A percentile compares a stretch with the other conserved stretches of the same genome.
phyloP scores from a whole-genome alignment of 2,113 vertebrate genomes.

The Pteruthius melanotis region DNA sequence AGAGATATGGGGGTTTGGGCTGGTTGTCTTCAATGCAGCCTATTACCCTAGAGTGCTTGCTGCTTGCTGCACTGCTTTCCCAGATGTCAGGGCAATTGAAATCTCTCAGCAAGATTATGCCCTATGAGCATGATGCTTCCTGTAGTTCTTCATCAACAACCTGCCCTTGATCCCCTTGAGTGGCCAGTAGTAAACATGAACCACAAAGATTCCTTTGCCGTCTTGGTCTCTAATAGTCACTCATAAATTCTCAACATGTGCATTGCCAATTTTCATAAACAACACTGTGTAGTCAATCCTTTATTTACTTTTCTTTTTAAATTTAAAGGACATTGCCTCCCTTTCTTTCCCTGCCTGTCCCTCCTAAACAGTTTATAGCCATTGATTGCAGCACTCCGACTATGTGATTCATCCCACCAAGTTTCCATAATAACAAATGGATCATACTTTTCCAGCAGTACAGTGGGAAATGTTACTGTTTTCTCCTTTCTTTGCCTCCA shows the following conservation, averaged over 20 bases:
- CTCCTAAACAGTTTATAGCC: neutral
- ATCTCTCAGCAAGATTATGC: neutral
- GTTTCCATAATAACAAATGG: neutral
- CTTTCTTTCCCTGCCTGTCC: neutral
- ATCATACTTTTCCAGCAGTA: neutral
- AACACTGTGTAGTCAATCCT: neutral
- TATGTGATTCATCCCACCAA: neutral
- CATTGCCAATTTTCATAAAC: neutral
- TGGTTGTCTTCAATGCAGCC: neutral
- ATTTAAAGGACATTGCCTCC: neutral
- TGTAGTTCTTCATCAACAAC: neutral
- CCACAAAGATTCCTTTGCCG: neutral
- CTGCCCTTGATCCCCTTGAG: rapidly evolving
- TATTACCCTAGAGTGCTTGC: neutral
- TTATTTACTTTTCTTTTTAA: neutral
- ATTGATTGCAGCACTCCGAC: neutral
- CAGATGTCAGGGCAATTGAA: neutral
- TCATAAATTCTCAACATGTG: neutral
- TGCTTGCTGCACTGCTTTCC: neutral
- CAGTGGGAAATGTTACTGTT: neutral
- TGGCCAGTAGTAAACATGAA: neutral
- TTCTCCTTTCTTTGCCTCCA: neutral
- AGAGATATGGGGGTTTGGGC: neutral
- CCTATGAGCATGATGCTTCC: neutral
- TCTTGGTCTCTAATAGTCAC: neutral